Base-by-base conservation (phyloP, 1,140 invertebrate genomes). In the Eufriesea mexicana region DNA sequence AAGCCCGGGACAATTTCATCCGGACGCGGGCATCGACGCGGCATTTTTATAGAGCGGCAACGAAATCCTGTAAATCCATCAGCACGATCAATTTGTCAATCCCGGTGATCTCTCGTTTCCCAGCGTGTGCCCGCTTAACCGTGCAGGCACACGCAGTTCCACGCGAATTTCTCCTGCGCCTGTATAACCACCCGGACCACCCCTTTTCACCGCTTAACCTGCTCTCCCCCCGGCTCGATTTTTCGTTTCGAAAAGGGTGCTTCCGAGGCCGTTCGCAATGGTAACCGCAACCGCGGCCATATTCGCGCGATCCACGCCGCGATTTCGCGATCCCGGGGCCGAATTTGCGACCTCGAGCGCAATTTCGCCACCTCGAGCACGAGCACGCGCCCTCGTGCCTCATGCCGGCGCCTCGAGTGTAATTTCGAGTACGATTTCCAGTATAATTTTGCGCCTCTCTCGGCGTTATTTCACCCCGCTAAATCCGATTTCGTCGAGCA, bases 281-380 rank as follows among this genome's bases (percentile, higher is more conserved):
- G 54, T 64, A 54, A 84, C 83, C 78, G 47, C 71, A 81, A 81
- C 78, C 55, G 47, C 78, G 49, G 55, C 47, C 73, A 67, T 68
- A 68, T 70, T 81, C 78, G 78, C 75, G 62, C 78, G 66, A 35
- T 35, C 35, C 35, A 35, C 35, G 35, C 35, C 35, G 35, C 35
- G 35, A 35, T 35, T 35, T 35, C 35, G 35, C 35, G 35, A 35
- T 35, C 35, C 35, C 35, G 35, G 4, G 4, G 35, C 35, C 35
- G 35, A 35, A 35, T 35, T 35, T 2, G 35, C 35, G 35, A 35
- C 35, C 35, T 35, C 4, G 1, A 35, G 35, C 35, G 35, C 4
- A 4, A 35, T 35, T 35, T 35, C 35, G 35, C 1, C 35, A 4
- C 35, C 35, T 35, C 35, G 35, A 35, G 35, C 35, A 35, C 35